phyloP scores from a whole-genome alignment of 2,797 vertebrate genomes.

The Petrocephalus schoutedeni region DNA sequence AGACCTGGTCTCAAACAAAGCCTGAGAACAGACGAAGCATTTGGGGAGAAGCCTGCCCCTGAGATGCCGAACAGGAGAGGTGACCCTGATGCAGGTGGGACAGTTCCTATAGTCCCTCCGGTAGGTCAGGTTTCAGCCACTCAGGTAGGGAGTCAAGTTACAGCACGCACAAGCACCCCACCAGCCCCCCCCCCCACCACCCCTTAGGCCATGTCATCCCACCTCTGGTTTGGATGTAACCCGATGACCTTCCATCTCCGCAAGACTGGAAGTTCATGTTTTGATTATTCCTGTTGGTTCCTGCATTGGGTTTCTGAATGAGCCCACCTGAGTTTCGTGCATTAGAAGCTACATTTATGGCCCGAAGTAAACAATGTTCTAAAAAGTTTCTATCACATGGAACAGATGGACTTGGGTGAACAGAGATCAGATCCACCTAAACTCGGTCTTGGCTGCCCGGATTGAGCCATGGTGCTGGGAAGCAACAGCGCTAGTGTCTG shows the following conservation, averaged over 20 bases:
- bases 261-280: conserved; percentile 1
- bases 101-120: neutral
- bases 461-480: neutral
- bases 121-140: neutral
- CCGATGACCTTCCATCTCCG: conserved; percentile 8
- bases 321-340: neutral
- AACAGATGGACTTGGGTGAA: neutral
- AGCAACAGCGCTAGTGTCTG: neutral
- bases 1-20: neutral
- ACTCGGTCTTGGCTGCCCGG: neutral
- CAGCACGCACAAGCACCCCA: neutral
- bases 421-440: neutral
- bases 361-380: neutral
- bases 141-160: neutral
- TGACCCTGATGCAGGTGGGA: neutral
- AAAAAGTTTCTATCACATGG: neutral
- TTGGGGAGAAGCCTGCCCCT: neutral
- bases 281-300: neutral
- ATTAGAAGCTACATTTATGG: neutral
- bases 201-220: neutral
- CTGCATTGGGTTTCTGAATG: neutral
- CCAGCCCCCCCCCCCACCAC: neutral
- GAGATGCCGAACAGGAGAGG: neutral
- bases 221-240: neutral
- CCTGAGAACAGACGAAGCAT: neutral